Conservation (phyloP, 2,797 vertebrate species). For the Trichosurus vulpecula region DNA sequence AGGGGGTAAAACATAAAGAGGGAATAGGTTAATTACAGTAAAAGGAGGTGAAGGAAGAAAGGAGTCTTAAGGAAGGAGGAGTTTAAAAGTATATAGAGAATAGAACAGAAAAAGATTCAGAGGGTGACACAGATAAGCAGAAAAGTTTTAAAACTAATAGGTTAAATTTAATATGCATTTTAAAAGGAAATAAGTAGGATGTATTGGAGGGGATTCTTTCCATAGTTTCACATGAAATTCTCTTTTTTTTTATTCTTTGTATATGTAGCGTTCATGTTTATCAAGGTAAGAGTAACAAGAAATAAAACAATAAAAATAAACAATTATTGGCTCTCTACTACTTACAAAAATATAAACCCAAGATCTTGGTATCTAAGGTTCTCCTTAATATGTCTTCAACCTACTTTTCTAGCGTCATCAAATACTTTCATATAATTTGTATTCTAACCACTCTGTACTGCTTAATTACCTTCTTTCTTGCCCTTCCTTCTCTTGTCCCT, state of each 20-base stretch:
- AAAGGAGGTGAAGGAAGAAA: not conserved
- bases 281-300: not conserved
- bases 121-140: not conserved
- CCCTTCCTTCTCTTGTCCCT: not conserved
- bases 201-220: not conserved
- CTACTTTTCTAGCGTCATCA: not conserved
- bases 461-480: not conserved
- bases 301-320: not conserved
- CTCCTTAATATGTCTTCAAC: not conserved
- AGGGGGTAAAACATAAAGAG: not conserved
- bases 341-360: not conserved
- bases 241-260: not conserved
- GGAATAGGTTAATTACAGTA: not conserved
- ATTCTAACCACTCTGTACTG: not conserved
- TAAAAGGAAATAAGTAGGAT: not conserved
- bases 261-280: not conserved
- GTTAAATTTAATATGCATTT: not conserved
- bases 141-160: not conserved
- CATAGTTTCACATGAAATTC: not conserved
- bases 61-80: not conserved
- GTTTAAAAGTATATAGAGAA: not conserved
- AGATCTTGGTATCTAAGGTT: not conserved
- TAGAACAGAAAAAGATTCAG: not conserved
- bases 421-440: not conserved
- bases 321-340: not conserved